phyloP scores from a whole-genome alignment of 1,140 invertebrate species.

The Colletes gigas region DNA sequence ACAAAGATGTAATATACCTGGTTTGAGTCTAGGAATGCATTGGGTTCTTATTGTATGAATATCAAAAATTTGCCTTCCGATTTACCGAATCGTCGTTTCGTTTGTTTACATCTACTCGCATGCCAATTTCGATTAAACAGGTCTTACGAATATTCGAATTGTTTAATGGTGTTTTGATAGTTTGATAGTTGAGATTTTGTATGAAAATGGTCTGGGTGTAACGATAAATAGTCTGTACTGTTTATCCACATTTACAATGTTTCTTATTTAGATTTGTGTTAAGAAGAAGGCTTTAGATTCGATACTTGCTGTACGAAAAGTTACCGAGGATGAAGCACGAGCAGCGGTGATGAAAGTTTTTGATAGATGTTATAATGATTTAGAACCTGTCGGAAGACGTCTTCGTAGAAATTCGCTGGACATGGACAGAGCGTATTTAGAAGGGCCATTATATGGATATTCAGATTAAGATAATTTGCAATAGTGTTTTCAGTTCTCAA shows the following conservation, averaged over 20 bases:
- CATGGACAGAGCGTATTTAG: slow-evolving; percentile 88
- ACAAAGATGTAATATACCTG: too few species aligned
- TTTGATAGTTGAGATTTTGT: background rate
- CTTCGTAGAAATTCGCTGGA: slow-evolving; percentile 89
- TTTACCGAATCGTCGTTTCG: too few species aligned
- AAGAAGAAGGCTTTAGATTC: slow-evolving; percentile 93
- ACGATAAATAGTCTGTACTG: too few species aligned
- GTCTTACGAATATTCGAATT: too few species aligned
- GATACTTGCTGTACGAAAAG: slow-evolving; percentile 89
- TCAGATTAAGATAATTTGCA: slow-evolving; percentile 4
- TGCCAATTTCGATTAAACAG: too few species aligned
- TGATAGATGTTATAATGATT: slow-evolving; percentile 94
- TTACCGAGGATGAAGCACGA: slow-evolving; percentile 87
- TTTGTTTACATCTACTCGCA: too few species aligned
- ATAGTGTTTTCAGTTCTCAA: background rate
- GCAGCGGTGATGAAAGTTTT: slow-evolving; percentile 94
- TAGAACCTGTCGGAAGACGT: slow-evolving; percentile 95
- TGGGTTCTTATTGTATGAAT: too few species aligned
- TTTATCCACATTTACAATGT: slow-evolving; percentile 13
- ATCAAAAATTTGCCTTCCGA: too few species aligned
- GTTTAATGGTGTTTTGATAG: background rate
- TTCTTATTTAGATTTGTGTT: slow-evolving; percentile 89
- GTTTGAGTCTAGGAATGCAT: too few species aligned
- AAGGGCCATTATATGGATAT: slow-evolving; percentile 91
- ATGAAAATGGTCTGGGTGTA: too few species aligned